Conservation (phyloP, 2,888 invertebrate species). For the Drosophila basisetae region DNA sequence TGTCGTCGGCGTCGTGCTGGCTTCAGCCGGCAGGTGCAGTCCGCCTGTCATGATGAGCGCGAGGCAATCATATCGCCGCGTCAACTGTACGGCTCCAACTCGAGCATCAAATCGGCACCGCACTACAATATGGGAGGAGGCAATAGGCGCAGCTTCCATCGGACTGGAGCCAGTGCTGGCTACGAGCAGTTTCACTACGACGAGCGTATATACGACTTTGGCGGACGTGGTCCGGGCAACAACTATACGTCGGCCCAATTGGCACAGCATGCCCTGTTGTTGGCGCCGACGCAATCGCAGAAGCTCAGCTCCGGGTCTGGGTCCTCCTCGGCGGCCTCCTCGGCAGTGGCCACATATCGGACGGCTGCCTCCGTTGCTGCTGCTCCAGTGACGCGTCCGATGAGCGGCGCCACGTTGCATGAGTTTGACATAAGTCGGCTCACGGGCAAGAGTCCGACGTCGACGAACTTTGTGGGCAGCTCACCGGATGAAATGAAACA, state of each 20-base stretch:
- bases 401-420: conserved; percentile 72
- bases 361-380: conserved; percentile 44
- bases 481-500: conserved; percentile 73
- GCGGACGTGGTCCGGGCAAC: conserved; percentile 82
- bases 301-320: conserved; percentile 78
- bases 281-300: conserved; percentile 40
- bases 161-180: conserved; percentile 49
- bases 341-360: conserved; percentile 68
- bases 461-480: conserved; percentile 76
- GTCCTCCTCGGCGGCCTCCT: conserved; percentile 78
- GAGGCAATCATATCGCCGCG: conserved; percentile 75
- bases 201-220: conserved; percentile 85
- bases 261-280: conserved; percentile 38
- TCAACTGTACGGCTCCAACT: conserved; percentile 85
- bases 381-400: conserved; percentile 46
- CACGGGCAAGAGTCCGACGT: conserved; percentile 86
- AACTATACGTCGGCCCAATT: conserved; percentile 66
- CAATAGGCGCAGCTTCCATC: conserved; percentile 68
- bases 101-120: conserved; percentile 86
- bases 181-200: conserved; percentile 81
- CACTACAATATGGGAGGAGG: conserved; percentile 83
- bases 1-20: conserved; percentile 81
- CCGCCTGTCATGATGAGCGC: conserved; percentile 79
- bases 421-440: conserved; percentile 85
- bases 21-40: conserved; percentile 82